A percentile compares a stretch with the other conserved stretches of the same genome.
Conservation (phyloP, 2,113 vertebrate species). For the Pelodiscus sinensis region DNA sequence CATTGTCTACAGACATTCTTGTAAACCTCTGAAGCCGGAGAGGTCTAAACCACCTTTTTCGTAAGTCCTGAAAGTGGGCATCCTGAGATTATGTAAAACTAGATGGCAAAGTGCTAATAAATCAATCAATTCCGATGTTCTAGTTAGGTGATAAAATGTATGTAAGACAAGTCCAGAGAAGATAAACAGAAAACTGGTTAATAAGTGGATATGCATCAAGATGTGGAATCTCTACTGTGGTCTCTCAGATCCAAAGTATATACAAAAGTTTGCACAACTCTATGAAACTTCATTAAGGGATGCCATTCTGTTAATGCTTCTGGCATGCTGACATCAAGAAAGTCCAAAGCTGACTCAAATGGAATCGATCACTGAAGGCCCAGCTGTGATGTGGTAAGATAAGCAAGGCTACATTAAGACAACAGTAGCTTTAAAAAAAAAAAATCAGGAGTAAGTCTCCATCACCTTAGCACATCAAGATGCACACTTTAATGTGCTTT, state of each 20-base stretch:
- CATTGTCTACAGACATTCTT: background rate
- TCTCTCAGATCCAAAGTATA: background rate
- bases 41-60: background rate
- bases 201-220: background rate
- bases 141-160: fast-evolving
- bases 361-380: fast-evolving
- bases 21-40: background rate
- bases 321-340: background rate
- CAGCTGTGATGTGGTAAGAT: background rate
- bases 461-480: background rate
- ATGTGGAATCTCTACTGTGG: background rate
- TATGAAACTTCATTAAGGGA: fast-evolving
- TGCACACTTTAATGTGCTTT: background rate
- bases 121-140: fast-evolving
- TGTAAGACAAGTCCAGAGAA: background rate
- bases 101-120: background rate
- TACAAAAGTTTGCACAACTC: background rate
- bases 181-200: background rate
- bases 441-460: background rate
- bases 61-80: background rate
- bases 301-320: background rate
- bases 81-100: fast-evolving
- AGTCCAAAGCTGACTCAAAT: background rate
- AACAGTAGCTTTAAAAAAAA: background rate
- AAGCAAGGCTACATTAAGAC: background rate